Base-by-base conservation (phyloP, 2,797 vertebrate genomes). In the Prionace glauca region DNA sequence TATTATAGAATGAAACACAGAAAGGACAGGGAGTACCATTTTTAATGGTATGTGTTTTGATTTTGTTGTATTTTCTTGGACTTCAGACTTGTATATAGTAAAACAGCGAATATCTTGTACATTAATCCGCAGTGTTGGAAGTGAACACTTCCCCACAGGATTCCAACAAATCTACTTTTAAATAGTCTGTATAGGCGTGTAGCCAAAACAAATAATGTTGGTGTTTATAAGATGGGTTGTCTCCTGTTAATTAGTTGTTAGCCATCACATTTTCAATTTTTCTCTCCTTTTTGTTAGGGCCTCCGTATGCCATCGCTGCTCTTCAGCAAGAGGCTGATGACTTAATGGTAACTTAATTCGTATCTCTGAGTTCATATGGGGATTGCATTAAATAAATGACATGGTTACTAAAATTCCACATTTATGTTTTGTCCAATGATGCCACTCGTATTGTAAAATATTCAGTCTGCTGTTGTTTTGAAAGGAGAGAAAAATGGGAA, bases 11-110 rank as follows among this genome's bases (percentile, higher is more conserved):
- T 50, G 77, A 95, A 95, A 29, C 67, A 45, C 29, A 72, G 74
- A 50, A 95, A 77, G 50, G 93, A 95, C 71, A 56, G 93, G 77
- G 50, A 95, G 26, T 77, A 77, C 71, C 41, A n/a, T 32, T 95
- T 95, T 77, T 95, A 50, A 95, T 95, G 93, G 93, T 95, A 95
- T n/a, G 93, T 94, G 92, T 77, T 71, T 95, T 50, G 41, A 74
- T 77, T 77, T 72, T 95, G 18, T 65, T 60, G 26, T 56, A 26
- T 56, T 74, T 77, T 29, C 60, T 56, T 77, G 93, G 72, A 95
- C 71, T 56, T 56, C 7, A 77, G 3, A 77, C 60, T 26, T 74
- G 18, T 77, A n/a, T 56, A 77, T 95, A 77, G 45, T 92, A 92
- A 94, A 95, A n/a, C 93, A 77, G 26, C 56, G 29, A 95, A 72